Evolutionary conservation across 2,797 vertebrate species (phyloP).

Genomic region (Sorex maritimensis): DNA sequence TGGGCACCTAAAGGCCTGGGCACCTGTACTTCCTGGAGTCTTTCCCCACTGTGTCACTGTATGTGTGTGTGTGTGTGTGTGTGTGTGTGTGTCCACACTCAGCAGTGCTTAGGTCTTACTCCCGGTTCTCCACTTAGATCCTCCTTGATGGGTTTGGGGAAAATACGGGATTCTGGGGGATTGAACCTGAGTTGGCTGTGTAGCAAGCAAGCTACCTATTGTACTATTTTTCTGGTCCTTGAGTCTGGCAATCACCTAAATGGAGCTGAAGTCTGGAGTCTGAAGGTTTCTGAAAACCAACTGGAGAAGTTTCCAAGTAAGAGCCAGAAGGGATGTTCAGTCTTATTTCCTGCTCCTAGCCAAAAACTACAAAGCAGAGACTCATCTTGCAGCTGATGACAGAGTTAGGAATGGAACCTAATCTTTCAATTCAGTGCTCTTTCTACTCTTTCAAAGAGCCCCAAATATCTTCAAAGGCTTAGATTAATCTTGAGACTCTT

Average conservation of each 20-base stretch:
- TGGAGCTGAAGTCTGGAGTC: background rate
- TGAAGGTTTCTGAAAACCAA: slow-evolving; percentile 11
- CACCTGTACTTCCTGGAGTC: background rate
- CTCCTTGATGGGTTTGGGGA: no score
- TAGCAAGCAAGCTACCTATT: no score
- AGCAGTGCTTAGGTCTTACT: no score
- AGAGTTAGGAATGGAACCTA: background rate
- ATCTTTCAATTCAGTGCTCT: background rate
- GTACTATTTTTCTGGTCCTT: background rate
- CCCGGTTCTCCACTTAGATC: no score
- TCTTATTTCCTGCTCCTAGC: background rate
- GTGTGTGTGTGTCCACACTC: no score
- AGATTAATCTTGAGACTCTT: background rate
- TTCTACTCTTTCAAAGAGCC: background rate
- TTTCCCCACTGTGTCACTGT: no score
- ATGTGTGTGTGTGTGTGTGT: no score
- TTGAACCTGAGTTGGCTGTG: no score
- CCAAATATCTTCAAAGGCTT: slow-evolving; percentile 29
- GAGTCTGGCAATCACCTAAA: background rate
- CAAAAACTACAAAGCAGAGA: slow-evolving; percentile 14
- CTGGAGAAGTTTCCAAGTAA: background rate
- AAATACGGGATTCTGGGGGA: no score
- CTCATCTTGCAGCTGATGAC: background rate
- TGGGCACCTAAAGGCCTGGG: background rate
- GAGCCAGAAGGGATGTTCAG: background rate